Evolutionary conservation across 1,140 invertebrate genomes (phyloP), one percentile per base, ranked within the genome.

Genomic region (Drosophila busckii): DNA sequence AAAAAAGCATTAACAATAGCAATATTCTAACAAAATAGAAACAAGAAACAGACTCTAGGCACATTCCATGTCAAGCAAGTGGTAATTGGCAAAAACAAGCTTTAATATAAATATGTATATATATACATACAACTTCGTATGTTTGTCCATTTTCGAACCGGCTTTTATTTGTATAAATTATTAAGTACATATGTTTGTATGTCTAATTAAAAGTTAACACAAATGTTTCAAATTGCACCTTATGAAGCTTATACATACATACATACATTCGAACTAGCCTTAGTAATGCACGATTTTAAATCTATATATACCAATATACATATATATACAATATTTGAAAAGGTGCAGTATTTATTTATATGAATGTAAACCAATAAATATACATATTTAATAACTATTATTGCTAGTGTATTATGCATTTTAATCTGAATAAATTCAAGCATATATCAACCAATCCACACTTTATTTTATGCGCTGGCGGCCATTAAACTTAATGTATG

Each of bases 341-440:
- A 28, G 46, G 22, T 12, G 20, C 34, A 46, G 22, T 5, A 17
- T 16, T 2, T 22, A 22, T 10, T 16, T 31, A 31, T 48, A 25
- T 10, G 16, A 19, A 17, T 2, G 3, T n/a, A n/a, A 15, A 12
- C 12, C 16, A 32, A 23, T 44, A 26, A 29, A 55, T 49, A 38
- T 16, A 28, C 29, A 46, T 22, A 40, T 4, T 8, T 8, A 15
- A 46, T 16, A 2, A 35, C 2, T 56, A 37, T n/a, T n/a, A n/a
- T n/a, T n/a, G n/a, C n/a, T n/a, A 59, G 48, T 38, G 9, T 9
- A 29, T 29, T 44, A 44, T 59, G 54, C 46, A 50, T 23, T 35
- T 16, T 52, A 22, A 22, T 53, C 32, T 9, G 44, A 44, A 42
- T 42, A 59, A 59, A 59, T 59, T 29, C 44, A 16, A 40, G 38